Evolutionary conservation across 2,888 invertebrate genomes (phyloP), one percentile per base, ranked within the genome.

Genomic region (Scrobipalpa costella): DNA sequence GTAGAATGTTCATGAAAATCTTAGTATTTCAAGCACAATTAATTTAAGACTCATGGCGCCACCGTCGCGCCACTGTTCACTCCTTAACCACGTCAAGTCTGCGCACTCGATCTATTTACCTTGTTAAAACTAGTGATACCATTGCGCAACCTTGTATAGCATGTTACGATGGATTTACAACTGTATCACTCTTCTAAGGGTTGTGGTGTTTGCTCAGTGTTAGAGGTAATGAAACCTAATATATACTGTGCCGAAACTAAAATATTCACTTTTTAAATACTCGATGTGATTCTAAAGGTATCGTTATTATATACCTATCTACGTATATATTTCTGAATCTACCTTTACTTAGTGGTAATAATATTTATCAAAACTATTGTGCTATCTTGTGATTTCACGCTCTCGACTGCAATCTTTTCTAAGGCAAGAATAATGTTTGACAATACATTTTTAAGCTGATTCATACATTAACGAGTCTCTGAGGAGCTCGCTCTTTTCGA

Each of bases 201-300:
- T 86, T 85, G 85, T 85, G 83, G 77, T 75, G 80, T 79, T 81
- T 82, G 83, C 83, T 85, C 84, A 85, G 75, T 77, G 76, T 79
- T 79, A 79, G 73, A 71, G 64, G 68, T 69, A 74, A 71, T 67
- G 68, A 13, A 34, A 34, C 15, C 33, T 55, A 8, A 67, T 68
- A 62, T 71, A 69, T 69, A 68, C 40, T 74, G 70, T 77, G 66
- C 71, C 75, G 73, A 73, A 69, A 67, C 67, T 72, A 70, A 7
- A 69, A 69, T 71, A 69, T 72, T 71, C 66, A 71, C 69, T 72
- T 76, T 66, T 73, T 62, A 70, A 78, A 72, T 73, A 71, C 66
- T 80, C 68, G 69, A 77, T 79, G 78, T 81, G 76, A 80, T 79
- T 76, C 65, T 74, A 50, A 72, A 67, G 64, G 67, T 71, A 72